Evolutionary conservation across 2,113 vertebrate genomes (phyloP).

Genomic region (Acrocephalus kingi): DNA sequence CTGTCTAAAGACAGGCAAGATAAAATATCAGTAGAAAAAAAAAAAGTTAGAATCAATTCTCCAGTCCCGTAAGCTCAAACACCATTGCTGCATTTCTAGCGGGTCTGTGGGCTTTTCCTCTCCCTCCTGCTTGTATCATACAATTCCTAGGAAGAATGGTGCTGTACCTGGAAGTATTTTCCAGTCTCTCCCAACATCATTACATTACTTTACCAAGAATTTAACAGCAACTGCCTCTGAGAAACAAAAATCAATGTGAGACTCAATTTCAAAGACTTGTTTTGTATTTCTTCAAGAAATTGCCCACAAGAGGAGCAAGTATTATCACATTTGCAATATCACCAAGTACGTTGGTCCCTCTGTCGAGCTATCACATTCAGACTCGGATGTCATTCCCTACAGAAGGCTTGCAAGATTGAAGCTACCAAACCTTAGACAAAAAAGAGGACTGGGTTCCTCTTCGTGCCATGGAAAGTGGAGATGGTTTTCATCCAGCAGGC

Average conservation of each 20-base stretch:
- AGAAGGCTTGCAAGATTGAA: neutral
- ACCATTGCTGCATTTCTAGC: neutral
- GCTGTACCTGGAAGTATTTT: neutral
- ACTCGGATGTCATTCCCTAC: neutral
- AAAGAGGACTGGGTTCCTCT: neutral
- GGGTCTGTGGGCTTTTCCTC: neutral
- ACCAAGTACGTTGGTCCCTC: fast-evolving
- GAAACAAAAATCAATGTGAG: neutral
- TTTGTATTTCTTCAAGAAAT: neutral
- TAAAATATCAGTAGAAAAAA: neutral
- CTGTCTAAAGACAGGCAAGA: neutral
- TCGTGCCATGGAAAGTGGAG: fast-evolving
- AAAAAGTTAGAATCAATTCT: neutral
- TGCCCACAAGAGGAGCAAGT: neutral
- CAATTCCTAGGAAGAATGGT: neutral
- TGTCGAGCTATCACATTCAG: fast-evolving
- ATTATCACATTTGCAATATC: neutral
- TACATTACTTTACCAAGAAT: neutral
- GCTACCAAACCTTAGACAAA: neutral
- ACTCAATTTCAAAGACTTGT: neutral
- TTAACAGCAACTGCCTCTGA: neutral
- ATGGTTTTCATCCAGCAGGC: neutral
- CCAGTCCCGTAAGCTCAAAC: neutral
- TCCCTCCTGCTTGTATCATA: neutral
- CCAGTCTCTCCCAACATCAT: neutral